Evolutionary conservation across 2,113 vertebrate species (phyloP), one percentile per base, ranked within the genome.

Genomic region (Aleadryas rufinucha): DNA sequence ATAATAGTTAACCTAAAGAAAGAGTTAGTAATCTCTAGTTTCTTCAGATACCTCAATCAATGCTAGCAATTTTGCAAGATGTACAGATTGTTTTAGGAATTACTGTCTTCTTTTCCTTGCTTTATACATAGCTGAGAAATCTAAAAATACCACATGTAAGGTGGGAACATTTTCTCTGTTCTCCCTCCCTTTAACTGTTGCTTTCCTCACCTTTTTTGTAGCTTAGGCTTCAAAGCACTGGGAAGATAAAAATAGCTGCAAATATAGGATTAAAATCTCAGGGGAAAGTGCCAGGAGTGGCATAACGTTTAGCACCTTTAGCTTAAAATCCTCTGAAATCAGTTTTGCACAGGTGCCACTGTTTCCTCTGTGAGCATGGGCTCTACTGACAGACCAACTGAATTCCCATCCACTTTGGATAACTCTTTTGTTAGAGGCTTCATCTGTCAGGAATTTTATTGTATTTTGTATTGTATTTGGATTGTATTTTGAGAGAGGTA

Each of bases 201-300:
- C 14, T 59, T 85, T 94, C 59, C 44, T 47, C 35, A 45, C 33
- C 41, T 54, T 49, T 87, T 81, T 64, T 71, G 60, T 89, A 44
- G n/a, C 27, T 89, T 70, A 90, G 22, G 53, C 53, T 90, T 30
- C 52, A 64, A 28, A 78, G 52, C 35, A 11, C 35, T 59, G 9
- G 8, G 26, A 81, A 71, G 80, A 70, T 66, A 88, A 90, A 95
- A 95, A 86, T 83, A 95, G 57, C 69, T 83, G 70, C 63, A 61
- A 60, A 81, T 59, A 80, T 23, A 66, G 53, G 90, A 97, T 95
- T 90, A 89, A 88, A 80, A 79, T 92, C 66, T 54, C 79, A 42
- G 52, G 50, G 61, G 35, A 69, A 50, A n/a, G 37, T 33, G 4
- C 64, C 50, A 71, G 71, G 27, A 89, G 47, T 77, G 68, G 63